Percentiles rank a stretch among this genome's conserved stretches.
phyloP scores from a whole-genome alignment of 2,888 invertebrate species.

The Vesta saturnalis region DNA sequence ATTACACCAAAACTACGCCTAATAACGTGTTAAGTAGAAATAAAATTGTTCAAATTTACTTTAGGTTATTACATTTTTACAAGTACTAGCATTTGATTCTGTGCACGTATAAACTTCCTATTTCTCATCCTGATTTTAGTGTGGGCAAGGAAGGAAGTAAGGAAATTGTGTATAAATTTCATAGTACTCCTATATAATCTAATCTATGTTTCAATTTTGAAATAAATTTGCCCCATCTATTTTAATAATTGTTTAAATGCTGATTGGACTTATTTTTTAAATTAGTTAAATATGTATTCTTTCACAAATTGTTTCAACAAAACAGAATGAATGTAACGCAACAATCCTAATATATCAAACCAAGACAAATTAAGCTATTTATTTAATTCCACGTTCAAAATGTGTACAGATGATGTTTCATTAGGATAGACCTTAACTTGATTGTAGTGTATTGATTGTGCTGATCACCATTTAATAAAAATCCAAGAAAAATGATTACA shows the following conservation, averaged over 20 bases:
- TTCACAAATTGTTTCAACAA: background rate
- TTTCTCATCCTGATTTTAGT: conserved; percentile 46
- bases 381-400: no score
- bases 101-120: conserved; percentile 40
- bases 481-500: no score
- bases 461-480: no score
- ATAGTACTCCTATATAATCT: conserved; percentile 48
- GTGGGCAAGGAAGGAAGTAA: conserved; percentile 48
- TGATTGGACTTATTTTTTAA: no score
- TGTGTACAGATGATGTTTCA: no score
- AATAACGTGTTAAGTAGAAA: no score
- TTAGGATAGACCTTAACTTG: no score
- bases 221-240: conserved; percentile 43
- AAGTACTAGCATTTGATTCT: conserved; percentile 39
- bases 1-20: no score
- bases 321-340: no score
- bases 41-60: background rate
- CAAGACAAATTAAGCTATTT: no score
- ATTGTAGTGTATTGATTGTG: no score
- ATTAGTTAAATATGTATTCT: background rate
- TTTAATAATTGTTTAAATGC: conserved; percentile 44
- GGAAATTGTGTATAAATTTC: conserved; percentile 52
- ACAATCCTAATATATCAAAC: no score
- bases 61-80: conserved; percentile 33
- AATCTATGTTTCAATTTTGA: conserved; percentile 45